Conservation (phyloP, 2,113 vertebrate genomes). For the Tichodroma muraria region DNA sequence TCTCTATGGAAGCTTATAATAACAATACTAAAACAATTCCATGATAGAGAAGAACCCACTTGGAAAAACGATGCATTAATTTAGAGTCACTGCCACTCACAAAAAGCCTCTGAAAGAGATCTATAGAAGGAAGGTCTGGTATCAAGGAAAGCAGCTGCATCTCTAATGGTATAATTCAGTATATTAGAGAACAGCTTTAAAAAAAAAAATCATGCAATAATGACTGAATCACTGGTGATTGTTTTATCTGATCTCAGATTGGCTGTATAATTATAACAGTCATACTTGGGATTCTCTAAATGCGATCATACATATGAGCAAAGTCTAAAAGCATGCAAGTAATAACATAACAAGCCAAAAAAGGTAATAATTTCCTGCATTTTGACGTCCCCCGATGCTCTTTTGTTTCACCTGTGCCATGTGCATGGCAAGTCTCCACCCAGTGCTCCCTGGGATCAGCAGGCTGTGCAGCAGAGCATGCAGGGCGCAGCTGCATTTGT, state of each 20-base stretch:
- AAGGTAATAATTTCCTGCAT: not conserved
- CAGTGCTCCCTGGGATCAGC: not conserved
- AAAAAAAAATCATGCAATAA: not conserved
- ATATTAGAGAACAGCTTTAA: not conserved
- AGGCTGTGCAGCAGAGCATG: not conserved
- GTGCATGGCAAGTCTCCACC: not conserved
- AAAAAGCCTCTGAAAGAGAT: not conserved
- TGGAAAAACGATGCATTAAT: not conserved
- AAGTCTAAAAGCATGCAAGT: not conserved
- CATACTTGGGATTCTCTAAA: not conserved
- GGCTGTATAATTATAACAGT: not conserved
- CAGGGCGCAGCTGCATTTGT: too few relatives aligned
- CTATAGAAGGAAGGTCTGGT: not conserved
- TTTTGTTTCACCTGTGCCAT: not conserved
- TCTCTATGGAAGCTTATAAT: not conserved
- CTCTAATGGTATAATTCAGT: not conserved
- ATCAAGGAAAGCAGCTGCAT: not conserved
- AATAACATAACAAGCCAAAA: not conserved
- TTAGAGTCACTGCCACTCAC: not conserved
- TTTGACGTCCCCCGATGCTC: not conserved
- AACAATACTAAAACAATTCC: not conserved
- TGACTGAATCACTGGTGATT: not conserved
- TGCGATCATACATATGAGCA: not conserved
- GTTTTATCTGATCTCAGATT: not conserved
- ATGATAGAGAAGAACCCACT: not conserved